Percentiles rank a stretch among this genome's conserved stretches.
These are phyloP conservation scores for Mionectes macconnelli DNA, from an alignment of 2,113 vertebrate genomes.

Conservation along the genomic window DNA sequence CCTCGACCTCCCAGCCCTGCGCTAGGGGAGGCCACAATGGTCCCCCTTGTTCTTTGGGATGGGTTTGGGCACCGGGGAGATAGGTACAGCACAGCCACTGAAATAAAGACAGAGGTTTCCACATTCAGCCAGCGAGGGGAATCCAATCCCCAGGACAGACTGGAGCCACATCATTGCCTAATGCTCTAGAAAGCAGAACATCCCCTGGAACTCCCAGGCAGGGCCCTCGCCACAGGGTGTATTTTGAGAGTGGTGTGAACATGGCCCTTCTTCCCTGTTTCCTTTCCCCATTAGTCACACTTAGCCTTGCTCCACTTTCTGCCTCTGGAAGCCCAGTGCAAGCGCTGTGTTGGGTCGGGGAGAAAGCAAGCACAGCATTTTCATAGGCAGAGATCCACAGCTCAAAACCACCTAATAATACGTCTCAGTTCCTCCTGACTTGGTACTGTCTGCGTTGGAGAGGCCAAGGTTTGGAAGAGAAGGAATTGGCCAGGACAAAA, in stretches of 20 bases:
- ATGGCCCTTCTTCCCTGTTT: not conserved
- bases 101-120: not conserved
- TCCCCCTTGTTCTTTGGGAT: not conserved
- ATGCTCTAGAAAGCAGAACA: not conserved
- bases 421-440: conserved; percentile 26
- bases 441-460: conserved; percentile 10
- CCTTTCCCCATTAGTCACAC: not conserved
- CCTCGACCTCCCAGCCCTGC: rapidly evolving
- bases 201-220: not conserved
- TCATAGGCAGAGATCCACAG: conserved; percentile 36
- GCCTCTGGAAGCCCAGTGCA: not conserved
- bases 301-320: not conserved
- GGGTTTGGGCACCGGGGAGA: not conserved
- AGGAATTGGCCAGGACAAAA: conserved; percentile 26
- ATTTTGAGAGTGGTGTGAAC: not conserved
- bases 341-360: not conserved
- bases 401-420: conserved; percentile 60
- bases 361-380: conserved; percentile 56
- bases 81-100: not conserved
- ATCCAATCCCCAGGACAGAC: not conserved
- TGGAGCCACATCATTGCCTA: not conserved
- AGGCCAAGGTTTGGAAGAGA: conserved; percentile 10
- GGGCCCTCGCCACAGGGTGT: not conserved
- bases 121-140: not conserved
- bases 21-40: not conserved